Evolutionary conservation across 2,113 vertebrate genomes (phyloP).

Genomic region (Anseranas semipalmata): DNA sequence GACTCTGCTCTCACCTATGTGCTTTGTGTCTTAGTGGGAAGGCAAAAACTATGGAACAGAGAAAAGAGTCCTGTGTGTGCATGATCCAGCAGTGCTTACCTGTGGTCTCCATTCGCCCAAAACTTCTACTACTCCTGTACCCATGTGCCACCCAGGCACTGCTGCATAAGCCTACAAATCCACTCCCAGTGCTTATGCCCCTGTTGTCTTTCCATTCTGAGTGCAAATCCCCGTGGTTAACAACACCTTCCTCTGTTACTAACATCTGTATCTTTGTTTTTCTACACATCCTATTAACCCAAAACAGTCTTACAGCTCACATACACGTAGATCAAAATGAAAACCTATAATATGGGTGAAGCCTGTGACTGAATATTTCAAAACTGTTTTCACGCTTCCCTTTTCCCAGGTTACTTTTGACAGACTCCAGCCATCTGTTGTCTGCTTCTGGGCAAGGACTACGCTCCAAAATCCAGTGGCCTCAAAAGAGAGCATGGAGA

Average conservation of each 20-base stretch:
- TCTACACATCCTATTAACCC: background rate
- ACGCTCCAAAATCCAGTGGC: background rate
- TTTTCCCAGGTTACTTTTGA: constrained; percentile 48
- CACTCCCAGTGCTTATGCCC: background rate
- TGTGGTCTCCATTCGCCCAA: background rate
- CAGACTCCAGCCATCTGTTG: constrained; percentile 54
- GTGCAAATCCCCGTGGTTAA: background rate
- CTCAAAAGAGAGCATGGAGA: background rate
- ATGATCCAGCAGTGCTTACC: background rate
- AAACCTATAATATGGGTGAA: background rate
- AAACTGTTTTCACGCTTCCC: background rate
- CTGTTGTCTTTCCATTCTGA: background rate
- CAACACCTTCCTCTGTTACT: background rate
- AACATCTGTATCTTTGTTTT: background rate
- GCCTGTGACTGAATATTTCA: background rate
- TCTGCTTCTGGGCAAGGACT: constrained; percentile 1
- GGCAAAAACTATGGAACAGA: background rate
- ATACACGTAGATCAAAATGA: background rate
- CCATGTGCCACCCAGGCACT: fast-evolving
- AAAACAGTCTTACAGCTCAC: background rate
- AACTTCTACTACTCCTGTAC: background rate
- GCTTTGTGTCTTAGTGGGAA: background rate
- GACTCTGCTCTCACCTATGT: background rate
- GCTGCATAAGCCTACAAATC: background rate
- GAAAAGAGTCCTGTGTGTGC: background rate